Evolutionary conservation across 2,888 invertebrate genomes (phyloP).

Genomic region (Nomada fabriciana): DNA sequence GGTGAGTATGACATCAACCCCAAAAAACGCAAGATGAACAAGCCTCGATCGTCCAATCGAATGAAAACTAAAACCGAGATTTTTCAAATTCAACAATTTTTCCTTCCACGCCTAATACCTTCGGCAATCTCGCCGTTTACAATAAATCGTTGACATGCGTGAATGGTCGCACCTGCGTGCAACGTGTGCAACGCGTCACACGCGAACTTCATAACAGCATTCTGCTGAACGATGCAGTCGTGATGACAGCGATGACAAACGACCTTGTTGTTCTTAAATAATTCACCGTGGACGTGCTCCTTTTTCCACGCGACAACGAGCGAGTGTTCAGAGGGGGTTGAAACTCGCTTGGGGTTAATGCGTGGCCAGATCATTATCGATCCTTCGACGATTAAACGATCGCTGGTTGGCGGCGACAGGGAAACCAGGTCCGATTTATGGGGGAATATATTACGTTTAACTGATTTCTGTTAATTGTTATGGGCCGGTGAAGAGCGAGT

Average conservation of each 20-base stretch:
- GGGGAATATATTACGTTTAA: conserved; percentile 29
- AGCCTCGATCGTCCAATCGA: not conserved
- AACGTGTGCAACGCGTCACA: conserved; percentile 46
- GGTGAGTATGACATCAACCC: no score
- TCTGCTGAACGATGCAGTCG: conserved; percentile 17
- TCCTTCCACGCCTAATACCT: not conserved
- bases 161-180: conserved; percentile 53
- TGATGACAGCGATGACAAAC: conserved; percentile 55
- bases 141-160: conserved; percentile 38
- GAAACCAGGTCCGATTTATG: conserved; percentile 26
- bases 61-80: no score
- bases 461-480: conserved; percentile 43
- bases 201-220: conserved; percentile 12
- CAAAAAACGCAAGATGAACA: no score
- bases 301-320: not conserved
- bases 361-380: conserved; percentile 48
- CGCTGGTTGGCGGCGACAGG: conserved; percentile 4
- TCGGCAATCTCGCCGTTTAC: not conserved
- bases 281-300: conserved; percentile 36
- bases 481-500: conserved; percentile 13
- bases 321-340: not conserved
- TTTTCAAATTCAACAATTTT: not conserved
- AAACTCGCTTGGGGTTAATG: conserved; percentile 5
- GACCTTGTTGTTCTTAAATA: conserved; percentile 58
- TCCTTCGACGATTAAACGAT: conserved; percentile 29